These are phyloP conservation scores for Puma concolor DNA, from an alignment of 2,113 vertebrate species.

Conservation along the genomic window DNA sequence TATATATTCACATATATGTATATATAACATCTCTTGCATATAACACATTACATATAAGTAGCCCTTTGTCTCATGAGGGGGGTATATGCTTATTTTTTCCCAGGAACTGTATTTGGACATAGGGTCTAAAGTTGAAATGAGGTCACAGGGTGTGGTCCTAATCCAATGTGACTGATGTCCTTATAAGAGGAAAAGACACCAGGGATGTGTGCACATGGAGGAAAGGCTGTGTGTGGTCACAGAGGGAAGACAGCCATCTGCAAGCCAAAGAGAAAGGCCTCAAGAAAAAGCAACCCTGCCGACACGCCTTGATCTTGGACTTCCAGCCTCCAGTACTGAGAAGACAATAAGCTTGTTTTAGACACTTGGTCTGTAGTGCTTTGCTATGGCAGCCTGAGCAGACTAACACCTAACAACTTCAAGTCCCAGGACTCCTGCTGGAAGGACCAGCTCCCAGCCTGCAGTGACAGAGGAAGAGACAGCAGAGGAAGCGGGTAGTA, in stretches of 20 bases:
- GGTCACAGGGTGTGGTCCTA: neutral
- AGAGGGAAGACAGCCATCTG: neutral
- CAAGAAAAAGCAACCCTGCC: neutral
- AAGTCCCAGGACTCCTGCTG: neutral
- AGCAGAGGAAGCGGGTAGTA: neutral
- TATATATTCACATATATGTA: neutral
- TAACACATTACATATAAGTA: neutral
- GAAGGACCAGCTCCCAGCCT: neutral
- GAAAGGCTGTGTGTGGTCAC: neutral
- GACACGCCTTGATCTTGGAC: neutral
- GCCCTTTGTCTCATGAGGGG: neutral
- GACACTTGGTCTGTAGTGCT: neutral
- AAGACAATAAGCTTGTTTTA: neutral
- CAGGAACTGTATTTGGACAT: neutral
- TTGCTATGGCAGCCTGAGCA: neutral
- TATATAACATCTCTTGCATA: neutral
- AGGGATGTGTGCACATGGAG: neutral
- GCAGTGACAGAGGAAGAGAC: neutral
- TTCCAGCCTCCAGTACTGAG: neutral
- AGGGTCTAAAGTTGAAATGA: neutral
- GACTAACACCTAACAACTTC: neutral
- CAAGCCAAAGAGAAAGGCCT: neutral
- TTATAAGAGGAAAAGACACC: neutral
- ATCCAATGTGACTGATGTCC: too few relatives aligned
- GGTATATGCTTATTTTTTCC: neutral